Percentiles rank a stretch among this genome's conserved stretches.
These are phyloP conservation scores for Pluvialis apricaria DNA, from an alignment of 2,113 vertebrate genomes.

Conservation along the genomic window DNA sequence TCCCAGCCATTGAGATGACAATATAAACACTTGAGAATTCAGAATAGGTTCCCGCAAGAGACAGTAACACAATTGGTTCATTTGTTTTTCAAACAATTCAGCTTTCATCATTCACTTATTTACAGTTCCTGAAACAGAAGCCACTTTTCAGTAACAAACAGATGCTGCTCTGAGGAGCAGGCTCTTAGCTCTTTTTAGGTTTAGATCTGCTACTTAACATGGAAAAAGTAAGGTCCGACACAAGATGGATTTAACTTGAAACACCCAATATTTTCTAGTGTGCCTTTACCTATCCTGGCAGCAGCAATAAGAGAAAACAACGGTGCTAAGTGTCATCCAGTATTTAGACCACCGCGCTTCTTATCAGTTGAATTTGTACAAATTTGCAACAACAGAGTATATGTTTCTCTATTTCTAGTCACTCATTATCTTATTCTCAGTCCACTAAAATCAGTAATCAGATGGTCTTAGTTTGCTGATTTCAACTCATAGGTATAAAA, in stretches of 20 bases:
- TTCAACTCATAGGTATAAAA: not conserved
- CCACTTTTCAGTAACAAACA: not conserved
- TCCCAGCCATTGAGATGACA: conserved; percentile 18
- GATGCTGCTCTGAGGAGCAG: not conserved
- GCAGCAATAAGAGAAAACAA: not conserved
- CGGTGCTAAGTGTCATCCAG: not conserved
- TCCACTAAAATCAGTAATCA: not conserved
- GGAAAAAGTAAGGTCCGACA: not conserved
- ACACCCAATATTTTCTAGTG: not conserved
- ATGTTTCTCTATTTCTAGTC: not conserved
- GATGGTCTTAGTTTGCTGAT: accelerated
- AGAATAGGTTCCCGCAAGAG: not conserved
- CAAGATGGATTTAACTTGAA: not conserved
- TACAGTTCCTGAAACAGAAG: not conserved
- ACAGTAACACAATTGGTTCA: not conserved
- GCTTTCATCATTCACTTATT: not conserved
- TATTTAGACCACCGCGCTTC: not conserved
- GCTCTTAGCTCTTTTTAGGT: not conserved
- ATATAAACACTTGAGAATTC: not conserved
- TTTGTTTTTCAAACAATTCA: not conserved
- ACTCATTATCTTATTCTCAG: not conserved
- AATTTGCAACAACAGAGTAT: not conserved
- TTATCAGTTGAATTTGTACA: not conserved
- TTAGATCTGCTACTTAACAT: not conserved
- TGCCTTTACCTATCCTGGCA: not conserved